phyloP scores from a whole-genome alignment of 2,797 vertebrate genomes.

The Erpetoichthys calabaricus region DNA sequence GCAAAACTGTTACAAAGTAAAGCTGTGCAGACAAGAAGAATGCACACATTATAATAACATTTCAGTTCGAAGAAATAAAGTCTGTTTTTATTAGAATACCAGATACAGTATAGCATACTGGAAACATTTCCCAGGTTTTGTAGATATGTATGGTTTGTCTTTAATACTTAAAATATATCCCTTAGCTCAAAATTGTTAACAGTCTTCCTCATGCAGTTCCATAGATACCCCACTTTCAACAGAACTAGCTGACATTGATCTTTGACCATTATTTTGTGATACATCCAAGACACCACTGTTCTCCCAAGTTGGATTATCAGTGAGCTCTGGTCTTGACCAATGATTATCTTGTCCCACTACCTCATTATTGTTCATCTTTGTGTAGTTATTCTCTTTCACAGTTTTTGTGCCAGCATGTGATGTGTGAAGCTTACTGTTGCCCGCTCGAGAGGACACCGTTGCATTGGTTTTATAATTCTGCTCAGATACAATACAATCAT shows the following conservation, averaged over 20 bases:
- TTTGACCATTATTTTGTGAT: background rate
- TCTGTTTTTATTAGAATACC: too few species aligned
- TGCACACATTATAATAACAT: too few species aligned
- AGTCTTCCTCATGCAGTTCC: background rate
- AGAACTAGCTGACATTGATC: background rate
- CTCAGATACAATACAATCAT: background rate
- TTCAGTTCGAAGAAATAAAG: too few species aligned
- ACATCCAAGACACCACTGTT: too few species aligned
- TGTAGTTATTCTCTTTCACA: too few species aligned
- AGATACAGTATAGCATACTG: too few species aligned
- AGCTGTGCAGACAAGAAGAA: too few species aligned
- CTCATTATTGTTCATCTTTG: too few species aligned
- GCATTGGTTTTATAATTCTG: background rate
- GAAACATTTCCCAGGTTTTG: too few species aligned
- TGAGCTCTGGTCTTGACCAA: too few species aligned
- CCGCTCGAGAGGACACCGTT: background rate
- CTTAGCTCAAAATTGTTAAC: background rate
- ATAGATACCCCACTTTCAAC: conserved; percentile 2
- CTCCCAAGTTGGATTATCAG: background rate
- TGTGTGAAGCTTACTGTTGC: background rate
- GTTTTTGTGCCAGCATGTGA: background rate
- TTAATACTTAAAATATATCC: background rate
- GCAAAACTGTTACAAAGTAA: too few species aligned
- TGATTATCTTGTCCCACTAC: too few species aligned
- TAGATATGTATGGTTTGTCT: background rate